Evolutionary conservation across 1,140 invertebrate genomes (phyloP).

Genomic region (Aphelenchoides fujianensis): DNA sequence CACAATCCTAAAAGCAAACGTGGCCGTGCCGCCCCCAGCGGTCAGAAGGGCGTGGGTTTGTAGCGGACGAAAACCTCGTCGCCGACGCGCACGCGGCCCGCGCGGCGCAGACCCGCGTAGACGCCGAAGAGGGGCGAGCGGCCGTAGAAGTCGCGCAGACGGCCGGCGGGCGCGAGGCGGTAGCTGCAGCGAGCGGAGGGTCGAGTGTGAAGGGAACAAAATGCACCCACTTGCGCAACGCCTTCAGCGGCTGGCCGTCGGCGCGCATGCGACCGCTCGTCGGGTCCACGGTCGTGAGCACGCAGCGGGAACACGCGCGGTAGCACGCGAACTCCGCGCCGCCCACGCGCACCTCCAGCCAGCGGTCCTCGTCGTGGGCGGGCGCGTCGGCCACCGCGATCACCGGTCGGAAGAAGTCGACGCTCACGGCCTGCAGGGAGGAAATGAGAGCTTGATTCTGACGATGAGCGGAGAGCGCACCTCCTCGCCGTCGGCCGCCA

Average conservation of each 20-base stretch:
- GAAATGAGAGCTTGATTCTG: not conserved
- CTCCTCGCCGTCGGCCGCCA: conserved; percentile 58
- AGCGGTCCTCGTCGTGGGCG: conserved; percentile 68
- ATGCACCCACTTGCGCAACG: conserved; percentile 30
- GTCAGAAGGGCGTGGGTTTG: conserved; percentile 44
- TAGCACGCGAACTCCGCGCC: conserved; percentile 50
- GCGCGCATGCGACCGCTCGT: conserved; percentile 23
- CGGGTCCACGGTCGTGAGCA: conserved; percentile 47
- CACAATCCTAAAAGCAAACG: no score
- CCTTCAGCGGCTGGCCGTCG: conserved; percentile 46
- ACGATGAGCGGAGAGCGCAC: conserved; percentile 4
- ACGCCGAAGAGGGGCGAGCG: conserved; percentile 45
- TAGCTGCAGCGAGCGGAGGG: conserved; percentile 26
- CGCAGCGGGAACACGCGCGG: conserved; percentile 45
- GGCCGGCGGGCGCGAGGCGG: conserved; percentile 41
- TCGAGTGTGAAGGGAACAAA: not conserved
- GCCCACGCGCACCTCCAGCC: conserved; percentile 48
- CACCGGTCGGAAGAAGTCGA: conserved; percentile 70
- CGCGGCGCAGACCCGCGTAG: conserved; percentile 36
- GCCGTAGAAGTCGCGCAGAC: conserved; percentile 32
- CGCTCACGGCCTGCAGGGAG: conserved; percentile 63
- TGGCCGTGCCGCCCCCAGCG: not conserved
- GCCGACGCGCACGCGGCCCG: conserved; percentile 37
- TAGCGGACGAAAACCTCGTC: conserved; percentile 45
- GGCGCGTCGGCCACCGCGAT: conserved; percentile 70